Base-by-base conservation (phyloP, 1,140 invertebrate species). In the Polyergus mexicanus region DNA sequence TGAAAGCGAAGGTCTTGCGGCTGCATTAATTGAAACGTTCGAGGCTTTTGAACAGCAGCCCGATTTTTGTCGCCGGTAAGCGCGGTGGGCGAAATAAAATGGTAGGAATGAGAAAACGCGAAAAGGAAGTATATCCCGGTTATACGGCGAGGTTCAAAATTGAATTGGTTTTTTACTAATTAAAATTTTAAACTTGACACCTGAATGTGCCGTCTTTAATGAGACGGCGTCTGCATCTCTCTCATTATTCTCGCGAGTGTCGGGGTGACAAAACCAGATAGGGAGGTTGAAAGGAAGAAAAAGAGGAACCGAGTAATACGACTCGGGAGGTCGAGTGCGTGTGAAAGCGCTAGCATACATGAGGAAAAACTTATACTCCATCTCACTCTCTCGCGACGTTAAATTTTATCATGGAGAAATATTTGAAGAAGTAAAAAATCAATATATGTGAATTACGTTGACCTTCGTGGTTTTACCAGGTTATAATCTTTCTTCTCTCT, bases 171-270 rank as follows among this genome's bases (percentile, higher is more conserved):
- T 90, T 90, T 89, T 89, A 90, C 88, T 89, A 90, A 90, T 90
- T 90, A 90, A 90, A 90, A 90, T 89, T 90, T 90, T 88, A 90
- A 89, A 90, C 88, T 89, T 90, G 88, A 90, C 88, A 90, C 87
- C 88, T 89, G 88, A 89, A 89, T 89, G 85, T 89, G 88, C 74
- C 80, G 85, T 85, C 88, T 90, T 90, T 90, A 90, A 90, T 90
- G 88, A 90, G 88, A 89, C 80, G 88, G 75, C 78, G 88, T 87
- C 88, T 89, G 88, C 60, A 84, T 78, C 86, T 89, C 74, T 84
- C 88, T 89, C 88, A 89, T 89, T 89, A 89, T 89, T 86, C 77
- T 78, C 84, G 51, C 41, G 87, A 71, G 35, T 63, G 69, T 62
- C n/a, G 51, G 87, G 71, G 68, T 83, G 68, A 89, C 86, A 88